These are phyloP conservation scores for Drosophila pachea DNA, from an alignment of 1,140 invertebrate genomes.

Conservation along the genomic window DNA sequence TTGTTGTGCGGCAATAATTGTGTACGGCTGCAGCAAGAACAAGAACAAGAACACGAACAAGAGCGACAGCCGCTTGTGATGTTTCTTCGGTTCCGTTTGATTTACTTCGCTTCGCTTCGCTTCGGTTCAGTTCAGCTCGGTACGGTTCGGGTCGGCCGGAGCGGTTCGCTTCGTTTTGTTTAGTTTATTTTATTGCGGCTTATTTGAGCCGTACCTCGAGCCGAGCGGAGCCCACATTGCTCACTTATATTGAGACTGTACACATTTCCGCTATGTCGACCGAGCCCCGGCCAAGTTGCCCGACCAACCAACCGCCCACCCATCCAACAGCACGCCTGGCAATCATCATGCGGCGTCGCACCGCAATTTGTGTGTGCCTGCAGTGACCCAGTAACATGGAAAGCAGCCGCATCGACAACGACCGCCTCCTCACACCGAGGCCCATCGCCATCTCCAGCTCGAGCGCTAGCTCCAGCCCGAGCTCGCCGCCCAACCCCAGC, in stretches of 20 bases:
- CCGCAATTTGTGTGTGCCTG: constrained; percentile 77
- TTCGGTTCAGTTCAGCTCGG: constrained; percentile 9
- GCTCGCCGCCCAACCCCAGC: no score
- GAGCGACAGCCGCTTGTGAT: constrained; percentile 48
- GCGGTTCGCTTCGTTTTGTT: constrained; percentile 20
- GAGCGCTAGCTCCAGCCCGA: neutral
- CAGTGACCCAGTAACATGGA: constrained; percentile 78
- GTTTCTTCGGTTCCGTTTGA: no score
- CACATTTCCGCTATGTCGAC: constrained; percentile 36
- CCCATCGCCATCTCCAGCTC: constrained; percentile 12
- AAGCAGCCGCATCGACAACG: constrained; percentile 61
- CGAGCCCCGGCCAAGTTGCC: constrained; percentile 27
- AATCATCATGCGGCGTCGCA: constrained; percentile 39
- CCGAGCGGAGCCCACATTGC: constrained; percentile 51
- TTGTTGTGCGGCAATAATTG: constrained; percentile 42
- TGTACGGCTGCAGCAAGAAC: constrained; percentile 29
- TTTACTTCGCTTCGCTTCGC: no score
- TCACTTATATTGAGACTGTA: constrained; percentile 69
- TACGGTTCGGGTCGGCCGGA: neutral
- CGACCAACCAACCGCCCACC: neutral
- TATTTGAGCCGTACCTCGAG: constrained; percentile 57
- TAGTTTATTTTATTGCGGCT: constrained; percentile 67
- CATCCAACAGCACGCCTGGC: neutral
- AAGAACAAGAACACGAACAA: constrained; percentile 21
- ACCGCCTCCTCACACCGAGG: constrained; percentile 3